These are phyloP conservation scores for Pseudomyrmex pallidus DNA, from an alignment of 1,140 invertebrate genomes.

Conservation along the genomic window DNA sequence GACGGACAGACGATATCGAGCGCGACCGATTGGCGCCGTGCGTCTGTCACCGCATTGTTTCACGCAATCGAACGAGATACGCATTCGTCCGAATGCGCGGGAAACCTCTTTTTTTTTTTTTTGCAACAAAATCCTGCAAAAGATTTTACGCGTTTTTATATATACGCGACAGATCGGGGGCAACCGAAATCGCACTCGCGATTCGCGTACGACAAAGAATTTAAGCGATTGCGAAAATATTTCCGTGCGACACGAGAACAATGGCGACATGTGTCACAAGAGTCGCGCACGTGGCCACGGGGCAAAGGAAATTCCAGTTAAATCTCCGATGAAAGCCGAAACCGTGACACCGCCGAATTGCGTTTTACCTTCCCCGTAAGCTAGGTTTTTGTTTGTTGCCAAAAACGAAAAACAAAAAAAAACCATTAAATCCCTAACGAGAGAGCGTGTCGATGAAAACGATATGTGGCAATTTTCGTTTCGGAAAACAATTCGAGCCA, in stretches of 20 bases:
- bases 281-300: not conserved
- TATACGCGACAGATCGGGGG: slow-evolving; percentile 34
- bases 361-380: not conserved
- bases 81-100: slow-evolving; percentile 40
- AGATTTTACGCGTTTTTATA: slow-evolving; percentile 34
- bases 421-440: no score
- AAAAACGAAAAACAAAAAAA: no score
- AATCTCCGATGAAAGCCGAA: not conserved
- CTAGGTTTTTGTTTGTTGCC: no score
- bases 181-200: slow-evolving; percentile 21
- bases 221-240: slow-evolving; percentile 24
- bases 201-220: slow-evolving; percentile 39
- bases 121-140: slow-evolving; percentile 17
- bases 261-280: slow-evolving; percentile 1
- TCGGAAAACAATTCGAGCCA: no score
- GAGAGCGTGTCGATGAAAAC: no score
- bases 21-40: slow-evolving; percentile 54
- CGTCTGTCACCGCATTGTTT: slow-evolving; percentile 75
- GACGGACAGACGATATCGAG: not conserved
- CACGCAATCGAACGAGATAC: slow-evolving; percentile 70
- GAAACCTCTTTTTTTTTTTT: no score
- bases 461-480: no score
- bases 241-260: slow-evolving; percentile 23
- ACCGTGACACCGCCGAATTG: not conserved
- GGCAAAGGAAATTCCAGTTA: slow-evolving; percentile 23